Base-by-base conservation (phyloP, 2,113 vertebrate genomes). In the Anguilla rostrata region DNA sequence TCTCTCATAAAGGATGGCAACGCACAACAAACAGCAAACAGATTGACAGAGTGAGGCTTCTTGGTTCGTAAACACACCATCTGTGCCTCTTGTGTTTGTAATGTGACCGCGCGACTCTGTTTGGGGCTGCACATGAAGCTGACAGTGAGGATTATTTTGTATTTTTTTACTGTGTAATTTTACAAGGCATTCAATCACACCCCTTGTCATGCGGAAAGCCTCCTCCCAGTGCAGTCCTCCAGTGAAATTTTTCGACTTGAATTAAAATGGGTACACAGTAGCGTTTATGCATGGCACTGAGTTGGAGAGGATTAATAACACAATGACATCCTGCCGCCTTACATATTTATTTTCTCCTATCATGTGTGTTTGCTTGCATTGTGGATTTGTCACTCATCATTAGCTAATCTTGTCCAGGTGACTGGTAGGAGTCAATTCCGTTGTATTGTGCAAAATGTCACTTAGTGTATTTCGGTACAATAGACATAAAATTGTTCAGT, bases 141-240 rank as follows among this genome's bases (percentile, higher is more conserved):
- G 9, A 75, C 71, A 53, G 75, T 18, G 16, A 39, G 46, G 12
- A 12, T 49, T 63, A 39, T 43, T 3, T 29, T 53, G 40, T 46
- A 63, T 57, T n/a, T 49, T n/a, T 75, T 34, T 71, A 71, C 53
- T 71, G 29, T 84, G 39, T 84, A 79, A 79, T 85, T 78, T 87
- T 85, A 82, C 39, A 89, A 84, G 88, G 49, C 71, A 39, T 66
- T 82, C 71, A 87, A 85, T 89, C 66, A 85, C 78, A 56, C 80
- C 66, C 34, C 49, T 41, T 56, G 5, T 81, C 40, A 40, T 78
- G 85, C 85, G 29, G 56, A 83, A 40, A 71, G n/a, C 75, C 81
- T 78, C 14, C 63, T 82, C 56, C 39, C 39, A 71, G 22, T 82
- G 57, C 60, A 18, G 39, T 81, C 78, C 9, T 53, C 39, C 39